Conservation (phyloP, 2,113 vertebrate genomes). For the Calyptommatus sinebrachiatus region DNA sequence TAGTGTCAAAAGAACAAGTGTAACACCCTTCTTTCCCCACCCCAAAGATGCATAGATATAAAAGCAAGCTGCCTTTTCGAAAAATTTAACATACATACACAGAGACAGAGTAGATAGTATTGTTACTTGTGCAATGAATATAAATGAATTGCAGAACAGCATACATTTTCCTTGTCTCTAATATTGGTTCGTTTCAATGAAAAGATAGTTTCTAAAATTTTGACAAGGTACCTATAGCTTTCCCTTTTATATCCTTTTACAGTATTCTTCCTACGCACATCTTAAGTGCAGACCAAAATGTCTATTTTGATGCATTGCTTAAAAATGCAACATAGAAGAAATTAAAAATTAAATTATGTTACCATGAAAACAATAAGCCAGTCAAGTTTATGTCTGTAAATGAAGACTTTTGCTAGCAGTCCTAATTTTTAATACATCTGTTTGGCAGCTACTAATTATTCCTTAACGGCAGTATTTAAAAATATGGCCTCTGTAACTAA, state of each 20-base stretch:
- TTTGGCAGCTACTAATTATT: slow-evolving; percentile 53
- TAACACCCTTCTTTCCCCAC: slow-evolving; percentile 57
- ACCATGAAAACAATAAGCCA: background rate
- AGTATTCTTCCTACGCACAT: background rate
- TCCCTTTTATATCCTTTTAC: background rate
- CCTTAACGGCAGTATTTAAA: slow-evolving; percentile 18
- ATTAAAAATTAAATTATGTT: background rate
- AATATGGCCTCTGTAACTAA: background rate
- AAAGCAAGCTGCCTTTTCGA: slow-evolving; percentile 76
- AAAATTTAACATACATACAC: slow-evolving; percentile 64
- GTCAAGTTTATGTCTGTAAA: background rate
- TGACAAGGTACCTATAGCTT: slow-evolving; percentile 1
- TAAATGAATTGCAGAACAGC: slow-evolving; percentile 26
- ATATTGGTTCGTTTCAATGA: background rate
- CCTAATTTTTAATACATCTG: slow-evolving; percentile 12
- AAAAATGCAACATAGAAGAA: background rate
- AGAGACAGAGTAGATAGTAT: slow-evolving; percentile 53
- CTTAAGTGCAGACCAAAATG: background rate
- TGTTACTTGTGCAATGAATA: slow-evolving; percentile 41
- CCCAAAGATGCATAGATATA: slow-evolving; percentile 79
- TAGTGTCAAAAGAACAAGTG: slow-evolving; percentile 70
- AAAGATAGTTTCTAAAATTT: slow-evolving; percentile 16
- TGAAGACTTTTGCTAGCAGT: background rate
- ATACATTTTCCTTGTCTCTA: slow-evolving; percentile 22
- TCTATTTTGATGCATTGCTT: background rate